Evolutionary conservation across 2,888 invertebrate genomes (phyloP).

Genomic region (Chouioia cunea): DNA sequence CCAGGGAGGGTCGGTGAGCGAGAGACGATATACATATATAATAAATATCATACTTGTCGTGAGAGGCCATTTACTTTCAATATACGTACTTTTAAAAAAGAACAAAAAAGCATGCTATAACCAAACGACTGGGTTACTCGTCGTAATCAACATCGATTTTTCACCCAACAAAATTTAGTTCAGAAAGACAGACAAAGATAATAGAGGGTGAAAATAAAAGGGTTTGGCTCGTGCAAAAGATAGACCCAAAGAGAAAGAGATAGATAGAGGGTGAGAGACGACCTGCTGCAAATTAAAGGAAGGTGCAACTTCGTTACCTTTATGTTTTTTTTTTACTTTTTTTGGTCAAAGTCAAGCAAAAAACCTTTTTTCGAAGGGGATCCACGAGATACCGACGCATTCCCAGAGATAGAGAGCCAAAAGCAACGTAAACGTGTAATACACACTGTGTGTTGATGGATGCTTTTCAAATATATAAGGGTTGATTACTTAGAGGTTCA

Average conservation of each 20-base stretch:
- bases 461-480: not conserved
- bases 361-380: conserved; percentile 66
- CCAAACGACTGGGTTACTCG: conserved; percentile 57
- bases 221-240: conserved; percentile 47
- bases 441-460: conserved; percentile 64
- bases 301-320: conserved; percentile 78
- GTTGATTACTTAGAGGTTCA: not conserved
- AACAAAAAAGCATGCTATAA: conserved; percentile 45
- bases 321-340: conserved; percentile 56
- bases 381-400: conserved; percentile 73
- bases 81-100: conserved; percentile 30
- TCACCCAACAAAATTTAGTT: conserved; percentile 50
- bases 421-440: conserved; percentile 68
- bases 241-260: conserved; percentile 59
- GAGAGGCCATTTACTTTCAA: conserved; percentile 36
- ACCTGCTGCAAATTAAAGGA: conserved; percentile 64
- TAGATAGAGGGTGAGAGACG: conserved; percentile 27
- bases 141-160: conserved; percentile 19
- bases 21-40: conserved; percentile 31
- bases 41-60: conserved; percentile 40
- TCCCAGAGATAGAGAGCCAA: conserved; percentile 71
- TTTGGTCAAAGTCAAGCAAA: conserved; percentile 69
- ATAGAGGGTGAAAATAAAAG: conserved; percentile 11
- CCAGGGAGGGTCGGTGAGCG: conserved; percentile 55
- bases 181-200: conserved; percentile 50